Evolutionary conservation across 2,113 vertebrate genomes (phyloP).

Genomic region (Stictonetta naevosa): DNA sequence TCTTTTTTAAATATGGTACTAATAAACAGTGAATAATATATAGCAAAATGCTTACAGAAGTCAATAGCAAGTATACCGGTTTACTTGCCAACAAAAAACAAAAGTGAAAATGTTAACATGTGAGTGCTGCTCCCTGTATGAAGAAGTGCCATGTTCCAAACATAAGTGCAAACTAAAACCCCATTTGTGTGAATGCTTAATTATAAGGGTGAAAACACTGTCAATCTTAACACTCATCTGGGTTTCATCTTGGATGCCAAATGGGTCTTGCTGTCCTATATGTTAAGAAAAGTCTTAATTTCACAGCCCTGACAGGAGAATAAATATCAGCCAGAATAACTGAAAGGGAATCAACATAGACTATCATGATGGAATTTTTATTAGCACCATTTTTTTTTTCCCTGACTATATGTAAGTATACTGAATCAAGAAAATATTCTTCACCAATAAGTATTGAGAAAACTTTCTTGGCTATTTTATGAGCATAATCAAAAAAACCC

Average conservation of each 20-base stretch:
- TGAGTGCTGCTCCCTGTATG: conserved; percentile 53
- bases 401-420: neutral
- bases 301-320: conserved; percentile 57
- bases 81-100: conserved; percentile 57
- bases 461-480: conserved; percentile 42
- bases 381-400: conserved; percentile 19
- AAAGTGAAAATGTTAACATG: conserved; percentile 58
- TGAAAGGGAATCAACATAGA: conserved; percentile 14
- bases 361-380: conserved; percentile 14
- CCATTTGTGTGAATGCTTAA: conserved; percentile 66
- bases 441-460: conserved; percentile 43
- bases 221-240: conserved; percentile 62
- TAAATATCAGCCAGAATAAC: conserved; percentile 50
- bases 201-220: conserved; percentile 69
- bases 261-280: conserved; percentile 58
- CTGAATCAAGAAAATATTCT: conserved; percentile 1
- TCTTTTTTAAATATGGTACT: neutral
- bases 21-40: neutral
- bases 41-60: neutral
- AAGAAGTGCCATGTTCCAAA: conserved; percentile 62
- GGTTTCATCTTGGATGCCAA: conserved; percentile 57
- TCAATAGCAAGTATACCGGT: neutral
- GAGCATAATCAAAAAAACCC: conserved; percentile 11
- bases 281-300: conserved; percentile 54
- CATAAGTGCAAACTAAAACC: conserved; percentile 61